A percentile compares a stretch with the other conserved stretches of the same genome.
Conservation (phyloP, 1,140 invertebrate species). For the Proctacanthus coquilletti region DNA sequence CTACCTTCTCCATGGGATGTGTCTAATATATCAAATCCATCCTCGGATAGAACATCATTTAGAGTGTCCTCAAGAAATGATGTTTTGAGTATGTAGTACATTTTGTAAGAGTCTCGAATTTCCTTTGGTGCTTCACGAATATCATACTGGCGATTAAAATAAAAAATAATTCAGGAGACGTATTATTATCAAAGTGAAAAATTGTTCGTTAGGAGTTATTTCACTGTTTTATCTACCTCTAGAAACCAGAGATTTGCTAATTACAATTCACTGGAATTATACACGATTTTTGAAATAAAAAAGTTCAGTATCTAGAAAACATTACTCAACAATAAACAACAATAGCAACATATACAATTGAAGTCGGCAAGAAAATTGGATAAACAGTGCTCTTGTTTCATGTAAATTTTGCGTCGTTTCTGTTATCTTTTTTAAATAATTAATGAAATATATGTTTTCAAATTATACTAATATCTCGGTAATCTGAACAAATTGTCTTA, state of each 20-base stretch:
- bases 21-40: constrained; percentile 27
- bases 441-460: no score
- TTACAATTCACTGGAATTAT: constrained; percentile 4
- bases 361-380: no score
- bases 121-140: constrained; percentile 53
- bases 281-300: constrained; percentile 4
- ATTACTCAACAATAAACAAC: no score
- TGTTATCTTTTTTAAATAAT: no score
- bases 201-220: no score
- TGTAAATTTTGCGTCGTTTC: no score
- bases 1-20: constrained; percentile 16
- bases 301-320: not conserved
- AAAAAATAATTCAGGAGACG: not conserved
- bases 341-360: no score
- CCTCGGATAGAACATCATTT: constrained; percentile 32
- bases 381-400: no score
- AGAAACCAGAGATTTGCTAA: not conserved
- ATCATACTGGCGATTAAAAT: constrained; percentile 40
- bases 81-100: constrained; percentile 64
- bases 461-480: no score
- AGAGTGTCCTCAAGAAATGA: constrained; percentile 51
- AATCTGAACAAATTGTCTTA: no score
- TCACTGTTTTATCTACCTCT: not conserved
- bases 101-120: constrained; percentile 61
- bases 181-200: not conserved